Percentiles rank a stretch among this genome's conserved stretches.
Evolutionary conservation across 2,113 vertebrate species (phyloP).

Genomic region (Nanorana parkeri): DNA sequence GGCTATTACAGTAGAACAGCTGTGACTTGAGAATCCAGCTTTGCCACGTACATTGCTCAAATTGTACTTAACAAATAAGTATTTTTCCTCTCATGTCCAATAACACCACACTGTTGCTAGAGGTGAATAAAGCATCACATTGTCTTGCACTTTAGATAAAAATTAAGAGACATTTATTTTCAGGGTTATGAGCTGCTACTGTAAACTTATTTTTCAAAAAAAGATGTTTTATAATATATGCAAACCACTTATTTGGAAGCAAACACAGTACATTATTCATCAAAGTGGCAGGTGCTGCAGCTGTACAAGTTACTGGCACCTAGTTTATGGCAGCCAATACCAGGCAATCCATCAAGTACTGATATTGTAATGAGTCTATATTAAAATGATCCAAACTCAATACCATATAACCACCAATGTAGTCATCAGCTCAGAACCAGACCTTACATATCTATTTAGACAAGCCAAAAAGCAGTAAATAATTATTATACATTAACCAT

Average conservation of each 20-base stretch:
- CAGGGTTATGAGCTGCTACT: background rate
- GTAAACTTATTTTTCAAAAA: constrained; percentile 3
- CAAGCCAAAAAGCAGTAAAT: background rate
- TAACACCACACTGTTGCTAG: constrained; percentile 63
- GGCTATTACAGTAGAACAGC: constrained; percentile 67
- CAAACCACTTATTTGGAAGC: constrained; percentile 49
- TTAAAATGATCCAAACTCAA: constrained; percentile 41
- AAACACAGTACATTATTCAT: constrained; percentile 46
- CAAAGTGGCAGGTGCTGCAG: constrained; percentile 54
- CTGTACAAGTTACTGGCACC: constrained; percentile 50
- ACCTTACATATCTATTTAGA: background rate
- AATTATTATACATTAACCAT: background rate
- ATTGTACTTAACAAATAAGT: constrained; percentile 68
- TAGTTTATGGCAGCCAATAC: constrained; percentile 45
- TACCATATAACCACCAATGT: constrained; percentile 40
- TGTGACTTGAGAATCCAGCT: constrained; percentile 69
- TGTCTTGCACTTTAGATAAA: constrained; percentile 1
- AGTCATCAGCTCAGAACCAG: constrained; percentile 6
- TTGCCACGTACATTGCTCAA: constrained; percentile 63
- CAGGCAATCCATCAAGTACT: constrained; percentile 47
- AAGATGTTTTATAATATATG: constrained; percentile 39
- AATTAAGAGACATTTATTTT: constrained; percentile 31
- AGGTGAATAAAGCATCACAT: constrained; percentile 60
- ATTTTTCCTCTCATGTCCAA: constrained; percentile 67
- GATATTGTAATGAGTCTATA: constrained; percentile 54